Percentiles rank a stretch among this genome's conserved stretches.
Conservation (phyloP, 2,113 vertebrate species). For the Poeciliopsis occidentalis region DNA sequence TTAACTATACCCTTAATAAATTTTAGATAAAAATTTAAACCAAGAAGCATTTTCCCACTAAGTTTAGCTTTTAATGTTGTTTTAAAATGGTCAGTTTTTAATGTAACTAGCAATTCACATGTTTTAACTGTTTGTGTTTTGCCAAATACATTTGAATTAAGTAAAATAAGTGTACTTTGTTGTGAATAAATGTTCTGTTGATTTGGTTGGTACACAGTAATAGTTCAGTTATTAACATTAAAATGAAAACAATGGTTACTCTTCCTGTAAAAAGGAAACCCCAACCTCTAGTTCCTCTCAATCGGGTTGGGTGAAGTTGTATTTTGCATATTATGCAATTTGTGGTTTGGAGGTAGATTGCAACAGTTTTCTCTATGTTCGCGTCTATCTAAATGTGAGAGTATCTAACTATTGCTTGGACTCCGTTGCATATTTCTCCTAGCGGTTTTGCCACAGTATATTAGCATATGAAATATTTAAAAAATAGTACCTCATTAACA, state of each 20-base stretch:
- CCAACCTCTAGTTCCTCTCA: conserved; percentile 11
- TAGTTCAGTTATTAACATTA: neutral
- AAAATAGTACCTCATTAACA: neutral
- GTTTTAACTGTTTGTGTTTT: too few relatives aligned
- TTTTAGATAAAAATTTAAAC: neutral
- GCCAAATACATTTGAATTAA: too few relatives aligned
- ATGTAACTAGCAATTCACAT: neutral
- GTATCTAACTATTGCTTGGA: too few relatives aligned
- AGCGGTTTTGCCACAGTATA: neutral
- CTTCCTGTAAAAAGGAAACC: neutral
- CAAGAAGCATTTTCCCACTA: neutral
- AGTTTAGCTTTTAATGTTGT: neutral
- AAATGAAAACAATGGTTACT: neutral
- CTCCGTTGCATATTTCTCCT: neutral
- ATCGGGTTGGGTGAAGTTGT: neutral
- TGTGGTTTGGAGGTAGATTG: conserved; percentile 16
- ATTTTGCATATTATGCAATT: conserved; percentile 1
- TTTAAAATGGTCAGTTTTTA: neutral
- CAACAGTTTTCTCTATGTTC: conserved; percentile 8
- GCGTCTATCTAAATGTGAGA: neutral
- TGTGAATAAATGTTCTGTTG: neutral
- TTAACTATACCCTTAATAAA: neutral
- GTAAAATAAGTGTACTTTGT: too few relatives aligned
- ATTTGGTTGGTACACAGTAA: neutral
- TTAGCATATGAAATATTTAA: neutral